phyloP scores from a whole-genome alignment of 1,140 invertebrate genomes.

The Ips typographus region DNA sequence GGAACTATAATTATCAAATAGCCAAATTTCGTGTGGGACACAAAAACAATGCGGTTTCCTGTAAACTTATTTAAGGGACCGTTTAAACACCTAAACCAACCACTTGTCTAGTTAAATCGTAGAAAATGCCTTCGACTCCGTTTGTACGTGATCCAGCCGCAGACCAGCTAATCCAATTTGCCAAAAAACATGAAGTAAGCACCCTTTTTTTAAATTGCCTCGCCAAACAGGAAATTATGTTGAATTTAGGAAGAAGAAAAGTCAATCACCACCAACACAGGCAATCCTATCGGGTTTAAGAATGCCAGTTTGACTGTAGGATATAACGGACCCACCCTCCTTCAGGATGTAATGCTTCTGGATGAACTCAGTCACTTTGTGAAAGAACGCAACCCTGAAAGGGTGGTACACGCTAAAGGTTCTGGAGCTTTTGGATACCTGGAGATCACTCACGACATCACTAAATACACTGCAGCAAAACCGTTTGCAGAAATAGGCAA shows the following conservation, averaged over 20 bases:
- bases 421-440: slow-evolving; percentile 97
- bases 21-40: background rate
- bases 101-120: background rate
- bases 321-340: slow-evolving; percentile 79
- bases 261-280: slow-evolving; percentile 63
- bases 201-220: background rate
- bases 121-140: slow-evolving; percentile 19
- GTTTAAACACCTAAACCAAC: background rate
- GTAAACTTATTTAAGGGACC: background rate
- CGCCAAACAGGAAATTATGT: slow-evolving; percentile 4
- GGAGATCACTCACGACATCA: slow-evolving; percentile 85
- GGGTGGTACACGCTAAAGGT: slow-evolving; percentile 97
- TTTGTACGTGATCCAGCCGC: slow-evolving; percentile 38
- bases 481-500: slow-evolving; percentile 81
- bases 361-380: slow-evolving; percentile 95
- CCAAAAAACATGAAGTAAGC: slow-evolving; percentile 42
- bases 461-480: slow-evolving; percentile 76
- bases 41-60: background rate
- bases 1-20: background rate
- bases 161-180: slow-evolving; percentile 43
- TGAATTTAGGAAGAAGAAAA: slow-evolving; percentile 32
- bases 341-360: slow-evolving; percentile 87
- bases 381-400: slow-evolving; percentile 93
- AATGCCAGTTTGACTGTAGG: slow-evolving; percentile 76
- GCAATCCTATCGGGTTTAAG: slow-evolving; percentile 72